Evolutionary conservation across 2,113 vertebrate genomes (phyloP), one percentile per base, ranked within the genome.

Genomic region (Nycticryphes semicollaris): DNA sequence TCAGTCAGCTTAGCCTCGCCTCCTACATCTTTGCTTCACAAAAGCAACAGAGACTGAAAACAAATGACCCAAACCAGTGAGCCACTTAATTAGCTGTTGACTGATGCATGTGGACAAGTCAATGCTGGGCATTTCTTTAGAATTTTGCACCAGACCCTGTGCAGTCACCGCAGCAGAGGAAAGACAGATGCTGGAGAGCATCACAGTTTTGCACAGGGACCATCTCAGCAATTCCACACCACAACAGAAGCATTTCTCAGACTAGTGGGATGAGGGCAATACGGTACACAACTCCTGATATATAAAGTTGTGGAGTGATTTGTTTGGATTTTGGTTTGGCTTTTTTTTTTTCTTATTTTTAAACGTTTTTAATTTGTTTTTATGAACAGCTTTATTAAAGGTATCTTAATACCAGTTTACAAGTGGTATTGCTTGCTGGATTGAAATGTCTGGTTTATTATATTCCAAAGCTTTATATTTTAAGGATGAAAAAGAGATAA

Each of bases 141-240:
- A 28, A 45, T 70, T 83, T 84, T 77, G 30, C n/a, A 20, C 23
- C 48, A 56, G 27, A 62, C 4, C 6, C 22, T 0, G 0, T 10
- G 7, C 14, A 85, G 48, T 30, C 19, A 25, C 5, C 23, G 25
- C 74, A 17, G 20, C 3, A 6, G 35, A 75, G 62, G 17, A 66
- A 73, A 81, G 64, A 33, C 0, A 1, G 10, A 23, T 14, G 4
- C 22, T 78, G 66, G 37, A 68, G 20, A 51, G 22, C 87, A 41
- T 51, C 62, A 51, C 6, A 35, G 35, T 3, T 17, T 41, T 51
- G 25, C 43, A 54, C 15, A 43, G 25, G 33, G 35, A 67, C 56
- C 30, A 63, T 43, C 43, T 39, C 62, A 85, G 45, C 30, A 37
- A 47, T 28, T 72, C 39, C 21, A 39, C 20, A 39, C 21, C 24